phyloP scores from a whole-genome alignment of 2,888 invertebrate species.

The Agriopis aurantiaria region DNA sequence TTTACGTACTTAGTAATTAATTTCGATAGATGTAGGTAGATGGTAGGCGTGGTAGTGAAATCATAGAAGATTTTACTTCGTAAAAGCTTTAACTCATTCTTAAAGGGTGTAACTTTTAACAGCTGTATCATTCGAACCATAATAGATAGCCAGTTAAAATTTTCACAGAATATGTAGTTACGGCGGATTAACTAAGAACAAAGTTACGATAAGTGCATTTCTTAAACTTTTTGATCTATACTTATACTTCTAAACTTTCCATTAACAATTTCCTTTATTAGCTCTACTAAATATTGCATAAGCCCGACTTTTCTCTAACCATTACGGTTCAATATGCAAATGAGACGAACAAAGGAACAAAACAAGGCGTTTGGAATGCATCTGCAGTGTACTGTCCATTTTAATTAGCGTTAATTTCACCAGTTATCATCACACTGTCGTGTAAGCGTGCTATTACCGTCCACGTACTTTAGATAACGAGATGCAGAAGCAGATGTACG shows the following conservation, averaged over 20 bases:
- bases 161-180: too few relatives aligned
- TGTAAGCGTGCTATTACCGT: constrained; percentile 41
- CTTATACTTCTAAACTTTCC: too few relatives aligned
- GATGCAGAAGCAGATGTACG: constrained; percentile 7
- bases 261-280: too few relatives aligned
- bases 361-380: constrained; percentile 40
- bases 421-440: constrained; percentile 50
- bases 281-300: too few relatives aligned
- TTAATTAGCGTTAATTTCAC: constrained; percentile 54
- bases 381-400: constrained; percentile 44
- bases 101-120: too few relatives aligned
- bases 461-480: constrained; percentile 47
- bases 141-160: too few relatives aligned
- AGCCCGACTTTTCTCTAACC: too few relatives aligned
- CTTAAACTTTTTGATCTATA: too few relatives aligned
- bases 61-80: not conserved
- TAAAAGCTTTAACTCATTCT: not conserved
- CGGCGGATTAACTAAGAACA: too few relatives aligned
- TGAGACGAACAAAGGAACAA: constrained; percentile 27
- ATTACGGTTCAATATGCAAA: constrained; percentile 3
- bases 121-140: too few relatives aligned
- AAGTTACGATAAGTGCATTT: too few relatives aligned
- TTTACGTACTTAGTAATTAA: not conserved
- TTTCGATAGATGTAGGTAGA: not conserved
- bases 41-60: not conserved